phyloP scores from a whole-genome alignment of 2,113 vertebrate species.

The Muntiacus reevesi region DNA sequence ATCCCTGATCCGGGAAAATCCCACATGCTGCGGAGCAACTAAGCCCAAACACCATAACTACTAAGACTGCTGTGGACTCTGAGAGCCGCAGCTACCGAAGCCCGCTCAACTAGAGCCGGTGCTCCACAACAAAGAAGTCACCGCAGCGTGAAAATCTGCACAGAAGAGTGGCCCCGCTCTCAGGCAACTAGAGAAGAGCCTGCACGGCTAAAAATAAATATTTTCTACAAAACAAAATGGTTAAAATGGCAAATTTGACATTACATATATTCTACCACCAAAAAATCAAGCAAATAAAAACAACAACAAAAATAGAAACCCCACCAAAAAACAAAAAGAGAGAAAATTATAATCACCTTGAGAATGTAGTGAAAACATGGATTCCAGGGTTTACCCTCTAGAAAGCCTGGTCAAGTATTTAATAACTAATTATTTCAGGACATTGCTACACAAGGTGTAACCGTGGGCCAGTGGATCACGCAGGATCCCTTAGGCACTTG shows the following conservation, averaged over 20 bases:
- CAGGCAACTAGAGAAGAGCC: background rate
- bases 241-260: background rate
- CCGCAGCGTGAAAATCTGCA: background rate
- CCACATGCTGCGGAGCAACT: background rate
- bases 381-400: background rate
- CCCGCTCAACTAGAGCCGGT: accelerated
- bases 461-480: background rate
- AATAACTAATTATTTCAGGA: background rate
- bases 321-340: background rate
- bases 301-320: background rate
- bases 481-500: background rate
- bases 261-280: background rate
- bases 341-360: background rate
- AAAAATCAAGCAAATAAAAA: background rate
- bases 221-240: background rate
- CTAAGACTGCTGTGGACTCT: background rate
- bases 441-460: background rate
- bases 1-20: background rate
- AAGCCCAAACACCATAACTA: background rate
- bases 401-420: background rate
- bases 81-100: background rate
- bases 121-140: background rate
- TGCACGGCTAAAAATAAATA: background rate
- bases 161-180: background rate
- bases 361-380: background rate